Base-by-base conservation (phyloP, 2,113 vertebrate species). In the Gambusia affinis region DNA sequence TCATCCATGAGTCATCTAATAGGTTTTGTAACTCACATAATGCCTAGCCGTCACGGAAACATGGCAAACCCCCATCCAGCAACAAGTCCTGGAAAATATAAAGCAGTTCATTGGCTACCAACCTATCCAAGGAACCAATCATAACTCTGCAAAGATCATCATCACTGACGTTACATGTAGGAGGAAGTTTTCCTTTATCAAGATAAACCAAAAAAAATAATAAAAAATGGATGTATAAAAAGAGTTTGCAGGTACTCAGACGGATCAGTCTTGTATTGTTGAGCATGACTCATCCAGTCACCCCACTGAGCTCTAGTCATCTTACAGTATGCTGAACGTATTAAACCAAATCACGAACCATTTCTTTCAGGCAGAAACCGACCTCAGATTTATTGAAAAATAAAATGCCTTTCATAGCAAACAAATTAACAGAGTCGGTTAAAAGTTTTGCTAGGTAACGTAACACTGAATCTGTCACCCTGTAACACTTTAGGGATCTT, bases 21-120 rank as follows among this genome's bases (percentile, higher is more conserved):
- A 72, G 72, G 57, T 85, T 82, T 84, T 67, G 47, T 47, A 85
- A 81, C 73, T 11, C 31, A 75, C 29, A 68, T 42, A 81, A 79
- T 71, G 57, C 70, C 22, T 42, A 63, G 71, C 83, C 28, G 1
- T 47, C 31, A 29, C 5, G 7, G 11, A n/a, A 8, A 51, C 31
- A 71, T 7, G 64, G 42, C 22, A 78, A 80, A 72, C 62, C 68
- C 72, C 70, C 79, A 79, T 83, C 78, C 75, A 89, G 91, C 92
- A 92, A 88, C 91, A 91, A 81, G 82, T 89, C 64, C n/a, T 24
- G 27, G 31, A 61, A 77, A 10, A 76, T 57, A 74, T 54, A 6
- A 67, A 19, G 61, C 35, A 30, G 2, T 12, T 39, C 42, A 89
- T 88, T 90, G 85, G 87, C 60, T 83, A 67, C n/a, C 68, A 70